These are phyloP conservation scores for Leiothrix lutea DNA, from an alignment of 2,113 vertebrate species.

Conservation along the genomic window DNA sequence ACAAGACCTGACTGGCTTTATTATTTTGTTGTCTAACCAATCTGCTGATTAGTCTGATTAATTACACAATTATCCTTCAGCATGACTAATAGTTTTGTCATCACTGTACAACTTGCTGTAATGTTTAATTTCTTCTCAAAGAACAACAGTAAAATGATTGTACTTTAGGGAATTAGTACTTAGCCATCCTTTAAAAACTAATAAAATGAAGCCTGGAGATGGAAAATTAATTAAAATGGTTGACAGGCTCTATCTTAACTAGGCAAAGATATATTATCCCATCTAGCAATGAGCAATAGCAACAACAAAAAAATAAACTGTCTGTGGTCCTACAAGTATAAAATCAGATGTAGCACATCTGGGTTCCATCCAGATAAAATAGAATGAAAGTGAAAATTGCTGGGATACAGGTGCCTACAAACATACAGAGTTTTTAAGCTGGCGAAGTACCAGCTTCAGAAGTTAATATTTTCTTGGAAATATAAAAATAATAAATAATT, in stretches of 20 bases:
- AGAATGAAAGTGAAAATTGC: not conserved
- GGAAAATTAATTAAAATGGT: constrained; percentile 25
- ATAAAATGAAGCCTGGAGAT: constrained; percentile 7
- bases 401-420: not conserved
- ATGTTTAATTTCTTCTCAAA: constrained; percentile 15
- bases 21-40: constrained; percentile 34
- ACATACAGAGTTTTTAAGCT: not conserved
- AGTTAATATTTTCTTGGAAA: not conserved
- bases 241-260: not conserved
- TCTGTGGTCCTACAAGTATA: not conserved
- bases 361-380: not conserved
- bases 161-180: constrained; percentile 9
- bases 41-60: constrained; percentile 45
- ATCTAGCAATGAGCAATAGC: not conserved
- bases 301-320: not conserved
- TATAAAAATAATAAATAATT: not conserved
- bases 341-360: not conserved
- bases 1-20: constrained; percentile 38
- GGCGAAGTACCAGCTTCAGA: not conserved
- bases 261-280: not conserved
- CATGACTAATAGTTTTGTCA: constrained; percentile 38
- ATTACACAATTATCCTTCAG: constrained; percentile 35
- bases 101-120: not conserved
- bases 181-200: constrained; percentile 26
- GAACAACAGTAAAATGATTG: not conserved